Evolutionary conservation across 2,113 vertebrate genomes (phyloP).

Genomic region (Phylloscopus whistleri): DNA sequence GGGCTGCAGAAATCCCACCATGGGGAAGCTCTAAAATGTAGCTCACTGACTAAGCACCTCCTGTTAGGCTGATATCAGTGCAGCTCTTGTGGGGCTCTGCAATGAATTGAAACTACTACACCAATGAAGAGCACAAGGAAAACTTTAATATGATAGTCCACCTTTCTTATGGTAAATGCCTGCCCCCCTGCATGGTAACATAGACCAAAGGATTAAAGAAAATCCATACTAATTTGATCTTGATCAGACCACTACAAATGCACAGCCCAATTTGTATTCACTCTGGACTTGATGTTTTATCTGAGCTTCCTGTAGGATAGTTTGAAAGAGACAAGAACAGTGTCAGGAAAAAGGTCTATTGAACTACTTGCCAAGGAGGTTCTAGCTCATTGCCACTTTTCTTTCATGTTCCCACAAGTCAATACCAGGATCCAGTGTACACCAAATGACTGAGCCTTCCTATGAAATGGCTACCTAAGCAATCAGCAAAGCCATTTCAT

Average conservation of each 20-base stretch:
- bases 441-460: neutral
- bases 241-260: neutral
- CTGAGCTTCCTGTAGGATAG: neutral
- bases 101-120: neutral
- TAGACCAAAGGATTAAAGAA: neutral
- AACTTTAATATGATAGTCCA: neutral
- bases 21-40: neutral
- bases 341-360: neutral
- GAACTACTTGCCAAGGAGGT: neutral
- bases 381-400: neutral
- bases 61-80: neutral
- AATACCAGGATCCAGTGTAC: neutral
- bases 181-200: accelerated
- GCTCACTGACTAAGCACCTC: neutral
- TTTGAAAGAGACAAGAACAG: neutral
- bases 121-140: neutral
- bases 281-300: neutral
- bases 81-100: neutral
- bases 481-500: neutral
- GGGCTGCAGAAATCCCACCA: neutral
- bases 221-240: neutral
- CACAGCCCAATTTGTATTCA: neutral
- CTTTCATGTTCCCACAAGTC: neutral
- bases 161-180: neutral
- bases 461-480: neutral